Base-by-base conservation (phyloP, 2,797 vertebrate genomes). In the Xiphorhynchus erythropygius region DNA sequence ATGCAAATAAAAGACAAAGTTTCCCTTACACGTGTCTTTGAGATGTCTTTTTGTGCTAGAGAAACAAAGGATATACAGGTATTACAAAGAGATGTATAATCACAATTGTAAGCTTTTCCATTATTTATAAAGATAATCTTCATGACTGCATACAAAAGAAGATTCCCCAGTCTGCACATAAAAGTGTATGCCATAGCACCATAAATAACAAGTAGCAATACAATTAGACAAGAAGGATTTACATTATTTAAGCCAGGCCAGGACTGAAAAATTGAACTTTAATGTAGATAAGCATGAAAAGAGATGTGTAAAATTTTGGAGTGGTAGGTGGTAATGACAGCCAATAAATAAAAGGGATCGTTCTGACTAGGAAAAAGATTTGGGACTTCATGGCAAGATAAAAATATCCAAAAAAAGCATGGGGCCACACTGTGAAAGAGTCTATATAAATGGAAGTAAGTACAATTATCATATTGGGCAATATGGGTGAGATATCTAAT, bases 111-210 rank as follows among this genome's bases (percentile, higher is more conserved):
- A 92, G 80, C 46, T 85, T 87, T 91, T 94, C 52, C 85, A 88
- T 96, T 93, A 93, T 96, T 97, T 97, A 94, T 95, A 89, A 83
- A 94, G 85, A 90, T 81, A 28, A 96, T 95, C 90, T 91, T 62
- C 89, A 75, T 62, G 62, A 85, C 85, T 92, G 80, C 77, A 96
- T 89, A 87, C 69, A 69, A 92, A 96, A 93, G 80, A 92, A 92
- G 79, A 80, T 88, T 90, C 80, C 63, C 46, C 73, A 50, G 69
- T 65, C 90, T 22, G 49, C 77, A 56, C 44, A 35, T 46, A 83
- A 92, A 55, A 92, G 52, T 68, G 55, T 62, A 79, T 19, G 10
- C 79, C 67, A 76, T 6, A 50, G 37, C 32, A 57, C 49, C 84
- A 94, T 87, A 96, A 95, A 94, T 95, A 96, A 97, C 37, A 57